Evolutionary conservation across 2,113 vertebrate species (phyloP), one percentile per base, ranked within the genome.

Genomic region (Syngnathus typhle): DNA sequence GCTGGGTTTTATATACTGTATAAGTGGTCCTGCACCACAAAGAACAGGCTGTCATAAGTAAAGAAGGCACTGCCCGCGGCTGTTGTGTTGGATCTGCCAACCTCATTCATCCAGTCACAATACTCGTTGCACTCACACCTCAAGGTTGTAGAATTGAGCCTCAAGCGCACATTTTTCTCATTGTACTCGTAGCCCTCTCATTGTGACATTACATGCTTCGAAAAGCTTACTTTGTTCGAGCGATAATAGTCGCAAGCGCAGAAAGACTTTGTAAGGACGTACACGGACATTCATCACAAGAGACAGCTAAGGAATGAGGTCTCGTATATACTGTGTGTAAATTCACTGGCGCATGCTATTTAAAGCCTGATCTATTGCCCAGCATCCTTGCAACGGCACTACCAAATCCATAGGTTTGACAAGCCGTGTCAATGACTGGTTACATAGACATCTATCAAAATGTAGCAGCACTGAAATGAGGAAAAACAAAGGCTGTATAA

Each of bases 331-430:
- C 8, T 19, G 15, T 59, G 70, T 65, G 65, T 72, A 70, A 67
- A 75, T 78, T 65, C 71, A 70, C 51, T 61, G 67, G 55, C 77
- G 60, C 23, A 49, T 9, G 43, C 76, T 81, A 72, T 84, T 83
- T 75, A 82, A 79, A 80, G 74, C 65, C 69, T 77, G 65, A 83
- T 79, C 69, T 60, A 74, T 84, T 23, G 23, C 23, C 23, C 23
- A 23, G 23, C 73, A 71, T 67, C 69, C 69, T 67, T 51, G 73
- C 74, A 23, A 82, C 13, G 23, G 23, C 13, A 58, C 79, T 69
- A 72, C 60, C 64, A 76, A 72, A 85, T 80, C 70, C 64, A 85
- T 82, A 74, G 49, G 67, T 77, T 76, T 84, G 84, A 77, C 77
- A 81, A 71, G 51, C 62, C 21, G 43, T 23, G 37, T 84, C 75